These are phyloP conservation scores for Drosophila serrata DNA, from an alignment of 1,140 invertebrate genomes.

Conservation along the genomic window DNA sequence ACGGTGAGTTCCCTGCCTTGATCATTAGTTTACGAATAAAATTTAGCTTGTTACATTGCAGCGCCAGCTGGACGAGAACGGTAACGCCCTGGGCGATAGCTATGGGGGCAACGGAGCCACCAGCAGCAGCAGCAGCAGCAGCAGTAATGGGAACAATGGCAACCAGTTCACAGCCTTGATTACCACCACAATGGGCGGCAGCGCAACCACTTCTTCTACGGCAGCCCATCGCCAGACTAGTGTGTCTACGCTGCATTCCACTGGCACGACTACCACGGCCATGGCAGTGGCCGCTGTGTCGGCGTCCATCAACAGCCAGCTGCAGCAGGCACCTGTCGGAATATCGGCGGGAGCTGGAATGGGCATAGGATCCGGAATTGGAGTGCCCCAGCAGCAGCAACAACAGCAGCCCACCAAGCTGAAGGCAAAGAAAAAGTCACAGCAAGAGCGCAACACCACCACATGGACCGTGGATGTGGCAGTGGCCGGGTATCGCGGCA, in stretches of 20 bases:
- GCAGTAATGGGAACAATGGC: slow-evolving; percentile 11
- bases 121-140: slow-evolving; percentile 10
- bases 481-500: slow-evolving; percentile 87
- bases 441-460: slow-evolving; percentile 86
- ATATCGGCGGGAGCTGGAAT: slow-evolving; percentile 1
- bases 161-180: slow-evolving; percentile 60
- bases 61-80: slow-evolving; percentile 86
- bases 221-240: slow-evolving; percentile 51
- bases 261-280: slow-evolving; percentile 53
- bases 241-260: slow-evolving; percentile 56
- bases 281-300: slow-evolving; percentile 63
- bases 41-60: slow-evolving; percentile 19
- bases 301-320: slow-evolving; percentile 55
- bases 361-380: neutral
- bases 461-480: slow-evolving; percentile 86
- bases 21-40: neutral
- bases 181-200: slow-evolving; percentile 39
- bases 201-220: slow-evolving; percentile 33
- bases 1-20: slow-evolving; percentile 43
- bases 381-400: slow-evolving; percentile 30
- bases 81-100: slow-evolving; percentile 84
- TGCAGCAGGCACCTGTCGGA: slow-evolving; percentile 32
- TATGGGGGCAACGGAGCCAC: slow-evolving; percentile 29
- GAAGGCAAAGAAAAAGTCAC: slow-evolving; percentile 77
- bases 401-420: slow-evolving; percentile 50